Evolutionary conservation across 2,888 invertebrate genomes (phyloP).

Genomic region (Eupithecia centaureata): DNA sequence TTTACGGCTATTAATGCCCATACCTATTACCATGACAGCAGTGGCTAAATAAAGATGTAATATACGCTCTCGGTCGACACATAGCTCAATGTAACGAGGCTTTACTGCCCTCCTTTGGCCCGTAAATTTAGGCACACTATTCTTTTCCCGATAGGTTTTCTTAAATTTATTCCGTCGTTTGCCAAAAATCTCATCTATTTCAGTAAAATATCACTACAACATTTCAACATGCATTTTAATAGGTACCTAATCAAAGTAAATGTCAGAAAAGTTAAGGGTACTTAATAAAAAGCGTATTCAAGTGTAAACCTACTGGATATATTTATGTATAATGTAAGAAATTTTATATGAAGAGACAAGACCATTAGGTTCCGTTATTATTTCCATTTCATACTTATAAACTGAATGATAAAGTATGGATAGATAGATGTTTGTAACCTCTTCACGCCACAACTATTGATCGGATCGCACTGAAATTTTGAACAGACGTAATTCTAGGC

Average conservation of each 20-base stretch:
- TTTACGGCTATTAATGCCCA: slow-evolving; percentile 9
- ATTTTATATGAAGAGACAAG: neutral
- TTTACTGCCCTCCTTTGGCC: slow-evolving; percentile 74
- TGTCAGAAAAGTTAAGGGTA: neutral
- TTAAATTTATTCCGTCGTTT: slow-evolving; percentile 72
- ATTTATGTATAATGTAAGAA: neutral
- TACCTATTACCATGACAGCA: slow-evolving; percentile 40
- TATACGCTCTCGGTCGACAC: slow-evolving; percentile 66
- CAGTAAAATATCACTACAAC: slow-evolving; percentile 39
- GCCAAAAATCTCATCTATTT: slow-evolving; percentile 59
- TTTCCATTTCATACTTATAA: too few species aligned
- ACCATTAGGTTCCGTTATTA: neutral
- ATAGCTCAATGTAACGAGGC: slow-evolving; percentile 79
- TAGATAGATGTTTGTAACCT: too few species aligned
- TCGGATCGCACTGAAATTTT: too few species aligned
- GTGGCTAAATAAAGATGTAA: slow-evolving; percentile 53
- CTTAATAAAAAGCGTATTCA: neutral
- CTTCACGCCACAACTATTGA: too few species aligned
- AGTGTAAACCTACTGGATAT: neutral
- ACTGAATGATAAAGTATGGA: too few species aligned
- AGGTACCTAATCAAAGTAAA: slow-evolving; percentile 25
- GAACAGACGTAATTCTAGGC: too few species aligned
- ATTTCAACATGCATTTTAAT: slow-evolving; percentile 38
- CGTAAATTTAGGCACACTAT: slow-evolving; percentile 79
- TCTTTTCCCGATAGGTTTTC: slow-evolving; percentile 76